Conservation (phyloP, 2,113 vertebrate species). For the Aythya baeri region DNA sequence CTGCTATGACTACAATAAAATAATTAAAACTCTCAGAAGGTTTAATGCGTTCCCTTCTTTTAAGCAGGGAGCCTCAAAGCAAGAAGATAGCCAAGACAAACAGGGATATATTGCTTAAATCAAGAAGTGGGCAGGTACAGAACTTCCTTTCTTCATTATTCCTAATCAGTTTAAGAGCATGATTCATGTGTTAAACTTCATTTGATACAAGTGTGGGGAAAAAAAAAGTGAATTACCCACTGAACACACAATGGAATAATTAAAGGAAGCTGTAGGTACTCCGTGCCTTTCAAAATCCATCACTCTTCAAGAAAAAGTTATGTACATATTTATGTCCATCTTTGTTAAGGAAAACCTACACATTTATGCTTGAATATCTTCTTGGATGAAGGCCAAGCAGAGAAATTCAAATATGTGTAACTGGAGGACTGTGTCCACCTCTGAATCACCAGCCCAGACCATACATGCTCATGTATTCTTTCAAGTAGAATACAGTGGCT, state of each 20-base stretch:
- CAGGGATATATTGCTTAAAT: slow-evolving; percentile 42
- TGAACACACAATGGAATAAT: slow-evolving; percentile 9
- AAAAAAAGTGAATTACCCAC: slow-evolving; percentile 3
- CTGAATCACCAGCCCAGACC: neutral
- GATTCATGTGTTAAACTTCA: slow-evolving; percentile 55
- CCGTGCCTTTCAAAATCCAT: neutral
- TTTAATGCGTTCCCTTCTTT: neutral
- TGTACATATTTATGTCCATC: neutral
- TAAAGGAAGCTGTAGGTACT: slow-evolving; percentile 39
- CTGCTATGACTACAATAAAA: neutral
- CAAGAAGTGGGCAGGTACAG: slow-evolving; percentile 22
- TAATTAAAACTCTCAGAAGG: neutral
- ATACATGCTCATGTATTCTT: neutral
- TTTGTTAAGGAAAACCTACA: neutral
- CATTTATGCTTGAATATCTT: neutral
- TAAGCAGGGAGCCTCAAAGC: neutral
- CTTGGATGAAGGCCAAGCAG: neutral
- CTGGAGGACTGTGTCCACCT: neutral
- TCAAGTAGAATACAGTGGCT: slow-evolving; percentile 12
- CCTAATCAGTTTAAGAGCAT: slow-evolving; percentile 47
- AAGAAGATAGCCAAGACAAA: slow-evolving; percentile 57
- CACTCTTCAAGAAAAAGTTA: neutral
- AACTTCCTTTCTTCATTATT: slow-evolving; percentile 59
- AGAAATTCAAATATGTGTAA: neutral
- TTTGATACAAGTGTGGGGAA: slow-evolving; percentile 2